Percentiles rank a stretch among this genome's conserved stretches.
These are phyloP conservation scores for Serinus canaria DNA, from an alignment of 2,113 vertebrate genomes.

Conservation along the genomic window DNA sequence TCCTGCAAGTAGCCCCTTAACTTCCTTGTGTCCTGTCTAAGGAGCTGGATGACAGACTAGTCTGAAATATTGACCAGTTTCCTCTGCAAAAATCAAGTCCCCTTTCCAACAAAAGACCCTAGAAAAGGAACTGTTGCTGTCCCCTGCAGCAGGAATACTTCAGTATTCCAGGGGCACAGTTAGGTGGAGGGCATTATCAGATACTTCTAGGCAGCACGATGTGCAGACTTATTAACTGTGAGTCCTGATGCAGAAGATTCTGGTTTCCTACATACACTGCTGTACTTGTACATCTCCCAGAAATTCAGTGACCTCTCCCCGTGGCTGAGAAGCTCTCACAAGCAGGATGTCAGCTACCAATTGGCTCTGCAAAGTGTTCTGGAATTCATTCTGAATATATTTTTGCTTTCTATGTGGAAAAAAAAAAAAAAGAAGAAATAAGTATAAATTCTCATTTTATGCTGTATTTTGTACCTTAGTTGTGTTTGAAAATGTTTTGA, in stretches of 20 bases:
- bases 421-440: constrained; percentile 28
- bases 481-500: constrained; percentile 77
- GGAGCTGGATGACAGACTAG: not conserved
- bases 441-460: constrained; percentile 75
- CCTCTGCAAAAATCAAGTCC: not conserved
- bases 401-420: constrained; percentile 72
- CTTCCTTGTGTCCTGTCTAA: not conserved
- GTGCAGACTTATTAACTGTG: not conserved
- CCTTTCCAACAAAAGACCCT: not conserved
- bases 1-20: not conserved
- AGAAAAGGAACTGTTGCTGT: not conserved
- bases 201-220: not conserved
- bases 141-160: not conserved
- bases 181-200: constrained; percentile 3
- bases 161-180: not conserved
- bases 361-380: constrained; percentile 64
- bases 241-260: constrained; percentile 7
- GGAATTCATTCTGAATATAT: constrained; percentile 56
- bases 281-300: constrained; percentile 39
- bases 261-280: constrained; percentile 25
- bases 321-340: constrained; percentile 20
- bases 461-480: constrained; percentile 82
- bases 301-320: not conserved
- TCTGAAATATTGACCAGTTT: not conserved
- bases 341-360: constrained; percentile 1